phyloP scores from a whole-genome alignment of 2,797 vertebrate species.

The Enteromius argenteus region DNA sequence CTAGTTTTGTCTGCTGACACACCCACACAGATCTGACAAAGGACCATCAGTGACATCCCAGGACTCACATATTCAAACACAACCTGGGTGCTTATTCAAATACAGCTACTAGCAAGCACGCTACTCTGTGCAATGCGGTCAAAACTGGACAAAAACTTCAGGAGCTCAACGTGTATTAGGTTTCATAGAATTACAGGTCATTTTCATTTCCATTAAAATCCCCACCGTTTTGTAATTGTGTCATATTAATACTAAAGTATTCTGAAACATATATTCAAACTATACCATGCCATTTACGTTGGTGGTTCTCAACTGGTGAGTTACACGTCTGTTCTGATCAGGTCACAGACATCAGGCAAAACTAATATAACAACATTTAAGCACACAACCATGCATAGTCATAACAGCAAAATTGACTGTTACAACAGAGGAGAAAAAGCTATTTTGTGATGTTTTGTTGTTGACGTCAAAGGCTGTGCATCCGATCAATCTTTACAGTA shows the following conservation, averaged over 20 bases:
- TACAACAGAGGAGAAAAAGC: not conserved
- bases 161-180: not conserved
- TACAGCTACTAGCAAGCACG: slow-evolving; percentile 15
- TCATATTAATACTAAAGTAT: not conserved
- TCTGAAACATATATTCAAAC: not conserved
- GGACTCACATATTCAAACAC: slow-evolving; percentile 52
- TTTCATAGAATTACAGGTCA: not conserved
- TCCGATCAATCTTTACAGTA: not conserved
- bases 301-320: not conserved
- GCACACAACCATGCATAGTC: not conserved
- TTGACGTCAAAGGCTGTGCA: not conserved
- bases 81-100: slow-evolving; percentile 36
- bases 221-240: not conserved
- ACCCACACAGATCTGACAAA: slow-evolving; percentile 56
- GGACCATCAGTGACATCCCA: slow-evolving; percentile 35
- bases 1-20: slow-evolving; percentile 56
- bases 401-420: too few species aligned
- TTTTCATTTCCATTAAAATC: not conserved
- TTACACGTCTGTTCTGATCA: not conserved
- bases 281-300: not conserved
- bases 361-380: not conserved
- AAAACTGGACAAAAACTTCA: not conserved
- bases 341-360: not conserved
- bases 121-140: slow-evolving; percentile 8
- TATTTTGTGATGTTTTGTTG: not conserved